A percentile compares a stretch with the other conserved stretches of the same genome.
phyloP scores from a whole-genome alignment of 1,140 invertebrate species.

The Neodiprion pinetum region DNA sequence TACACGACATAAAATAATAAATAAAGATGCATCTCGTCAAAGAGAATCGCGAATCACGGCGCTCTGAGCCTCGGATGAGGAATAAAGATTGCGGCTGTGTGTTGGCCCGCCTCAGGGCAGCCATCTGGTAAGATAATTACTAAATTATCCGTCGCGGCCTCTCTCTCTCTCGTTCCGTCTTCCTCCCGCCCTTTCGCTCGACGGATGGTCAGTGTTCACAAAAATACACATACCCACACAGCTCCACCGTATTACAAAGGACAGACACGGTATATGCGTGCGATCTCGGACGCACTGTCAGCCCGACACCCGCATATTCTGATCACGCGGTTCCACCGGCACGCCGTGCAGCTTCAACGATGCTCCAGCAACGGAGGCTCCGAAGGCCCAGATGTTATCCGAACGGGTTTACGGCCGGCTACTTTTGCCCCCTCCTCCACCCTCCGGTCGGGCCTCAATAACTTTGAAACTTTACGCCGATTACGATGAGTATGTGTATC shows the following conservation, averaged over 20 bases:
- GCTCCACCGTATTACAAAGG: conserved; percentile 16
- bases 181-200: conserved; percentile 6
- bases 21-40: no score
- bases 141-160: conserved; percentile 2
- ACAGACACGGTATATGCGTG: conserved; percentile 1
- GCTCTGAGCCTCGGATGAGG: no score
- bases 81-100: no score
- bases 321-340: neutral
- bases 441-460: no score
- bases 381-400: neutral
- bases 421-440: neutral
- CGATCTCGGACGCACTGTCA: neutral
- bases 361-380: no score
- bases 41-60: no score
- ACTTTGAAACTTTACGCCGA: neutral
- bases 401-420: neutral
- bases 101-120: neutral
- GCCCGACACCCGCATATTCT: neutral
- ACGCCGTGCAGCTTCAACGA: no score
- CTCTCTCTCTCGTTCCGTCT: neutral
- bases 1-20: no score
- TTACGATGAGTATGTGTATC: neutral
- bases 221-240: conserved; percentile 15
- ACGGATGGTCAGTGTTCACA: conserved; percentile 27
- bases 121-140: conserved; percentile 1